Evolutionary conservation across 2,888 invertebrate species (phyloP).

Genomic region (Cantharis lateralis): DNA sequence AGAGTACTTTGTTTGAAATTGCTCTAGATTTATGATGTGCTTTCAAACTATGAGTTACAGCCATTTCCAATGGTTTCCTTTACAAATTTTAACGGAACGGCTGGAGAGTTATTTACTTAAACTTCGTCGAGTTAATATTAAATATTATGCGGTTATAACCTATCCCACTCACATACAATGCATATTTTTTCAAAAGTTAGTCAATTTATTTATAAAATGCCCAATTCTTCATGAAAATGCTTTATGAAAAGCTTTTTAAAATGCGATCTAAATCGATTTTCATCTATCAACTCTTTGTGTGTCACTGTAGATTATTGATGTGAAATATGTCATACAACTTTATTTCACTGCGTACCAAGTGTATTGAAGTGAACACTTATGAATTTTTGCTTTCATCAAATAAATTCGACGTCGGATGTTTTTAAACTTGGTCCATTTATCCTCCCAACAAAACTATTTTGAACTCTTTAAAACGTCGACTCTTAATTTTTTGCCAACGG

Average conservation of each 20-base stretch:
- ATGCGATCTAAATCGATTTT: conserved; percentile 16
- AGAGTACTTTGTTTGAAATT: conserved; percentile 25
- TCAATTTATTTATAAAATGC: background rate
- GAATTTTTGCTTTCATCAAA: conserved; percentile 10
- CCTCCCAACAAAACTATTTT: background rate
- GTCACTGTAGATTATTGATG: conserved; percentile 12
- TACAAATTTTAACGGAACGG: background rate
- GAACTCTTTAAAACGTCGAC: background rate
- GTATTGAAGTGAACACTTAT: conserved; percentile 12
- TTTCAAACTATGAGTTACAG: conserved; percentile 19
- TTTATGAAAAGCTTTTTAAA: background rate
- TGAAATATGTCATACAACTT: conserved; percentile 14
- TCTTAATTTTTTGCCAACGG: no score
- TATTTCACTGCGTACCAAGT: conserved; percentile 8
- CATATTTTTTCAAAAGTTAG: background rate
- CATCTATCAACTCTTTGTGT: conserved; percentile 10
- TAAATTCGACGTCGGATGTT: conserved; percentile 4
- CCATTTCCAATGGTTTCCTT: conserved; percentile 12
- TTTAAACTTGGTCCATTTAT: background rate
- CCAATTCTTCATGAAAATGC: conserved; percentile 1
- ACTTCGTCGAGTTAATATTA: background rate
- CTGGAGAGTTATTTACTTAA: background rate
- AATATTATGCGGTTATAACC: background rate
- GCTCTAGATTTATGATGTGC: conserved; percentile 19
- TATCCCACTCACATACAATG: background rate